These are phyloP conservation scores for Carabus problematicus DNA, from an alignment of 2,888 invertebrate species.

Conservation along the genomic window DNA sequence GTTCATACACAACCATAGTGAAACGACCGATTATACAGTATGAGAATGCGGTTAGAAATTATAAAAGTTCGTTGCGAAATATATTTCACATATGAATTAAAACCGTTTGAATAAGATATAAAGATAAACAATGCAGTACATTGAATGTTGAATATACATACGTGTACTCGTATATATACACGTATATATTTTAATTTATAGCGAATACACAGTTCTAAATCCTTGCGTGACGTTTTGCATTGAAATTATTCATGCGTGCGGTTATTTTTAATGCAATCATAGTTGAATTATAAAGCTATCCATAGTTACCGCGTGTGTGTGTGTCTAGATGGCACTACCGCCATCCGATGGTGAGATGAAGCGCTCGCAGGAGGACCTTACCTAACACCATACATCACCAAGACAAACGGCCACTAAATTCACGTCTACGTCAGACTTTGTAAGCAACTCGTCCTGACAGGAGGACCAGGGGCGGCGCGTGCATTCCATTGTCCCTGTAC, in stretches of 20 bases:
- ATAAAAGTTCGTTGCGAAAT: too few relatives aligned
- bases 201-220: conserved; percentile 6
- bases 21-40: neutral
- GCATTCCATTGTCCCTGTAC: neutral
- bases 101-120: too few relatives aligned
- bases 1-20: neutral
- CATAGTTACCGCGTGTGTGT: conserved; percentile 6
- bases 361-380: conserved; percentile 3
- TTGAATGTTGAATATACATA: too few relatives aligned
- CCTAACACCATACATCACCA: conserved; percentile 53
- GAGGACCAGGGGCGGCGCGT: conserved; percentile 4
- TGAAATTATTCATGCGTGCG: conserved; percentile 35
- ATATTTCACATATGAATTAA: too few relatives aligned
- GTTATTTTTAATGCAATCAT: conserved; percentile 40
- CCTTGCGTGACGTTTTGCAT: conserved; percentile 18
- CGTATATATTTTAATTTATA: conserved; percentile 25
- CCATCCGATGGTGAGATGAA: conserved; percentile 10
- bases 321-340: conserved; percentile 21
- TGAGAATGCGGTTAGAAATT: too few relatives aligned
- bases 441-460: conserved; percentile 40
- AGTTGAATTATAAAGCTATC: conserved; percentile 41
- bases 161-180: too few relatives aligned
- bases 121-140: too few relatives aligned
- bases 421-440: conserved; percentile 51
- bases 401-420: conserved; percentile 57